Percentiles rank a stretch among this genome's conserved stretches.
Evolutionary conservation across 1,140 invertebrate species (phyloP).

Genomic region (Plectus sambesii): DNA sequence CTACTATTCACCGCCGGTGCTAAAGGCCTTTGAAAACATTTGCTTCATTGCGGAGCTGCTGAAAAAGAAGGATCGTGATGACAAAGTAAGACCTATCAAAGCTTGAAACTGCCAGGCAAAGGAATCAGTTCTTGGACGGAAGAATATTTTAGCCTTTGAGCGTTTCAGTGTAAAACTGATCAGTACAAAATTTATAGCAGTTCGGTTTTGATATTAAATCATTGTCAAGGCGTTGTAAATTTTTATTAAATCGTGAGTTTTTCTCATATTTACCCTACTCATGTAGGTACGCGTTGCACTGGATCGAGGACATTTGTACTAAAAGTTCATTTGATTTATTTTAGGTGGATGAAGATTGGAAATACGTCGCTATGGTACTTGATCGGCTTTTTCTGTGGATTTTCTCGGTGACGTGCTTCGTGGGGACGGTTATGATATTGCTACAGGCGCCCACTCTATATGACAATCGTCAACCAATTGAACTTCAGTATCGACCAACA

Average conservation of each 20-base stretch:
- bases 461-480: constrained; percentile 56
- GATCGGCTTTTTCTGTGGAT: constrained; percentile 94
- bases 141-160: background rate
- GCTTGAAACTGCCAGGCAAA: too few relatives aligned
- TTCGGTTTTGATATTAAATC: background rate
- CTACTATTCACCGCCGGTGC: constrained; percentile 42
- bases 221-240: background rate
- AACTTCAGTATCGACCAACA: constrained; percentile 37
- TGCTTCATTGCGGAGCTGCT: constrained; percentile 44
- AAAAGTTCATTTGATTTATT: too few relatives aligned
- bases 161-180: background rate
- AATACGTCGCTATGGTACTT: constrained; percentile 97
- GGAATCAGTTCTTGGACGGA: background rate
- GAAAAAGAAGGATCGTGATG: constrained; percentile 44
- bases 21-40: constrained; percentile 45
- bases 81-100: constrained; percentile 40
- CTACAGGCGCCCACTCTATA: constrained; percentile 89
- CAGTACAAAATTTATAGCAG: background rate
- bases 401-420: constrained; percentile 75
- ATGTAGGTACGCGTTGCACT: too few relatives aligned
- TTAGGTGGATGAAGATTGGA: constrained; percentile 67
- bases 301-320: too few relatives aligned
- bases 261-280: background rate
- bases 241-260: background rate
- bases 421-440: constrained; percentile 61